These are phyloP conservation scores for Ursus arctos DNA, from an alignment of 2,113 vertebrate species.

Conservation along the genomic window DNA sequence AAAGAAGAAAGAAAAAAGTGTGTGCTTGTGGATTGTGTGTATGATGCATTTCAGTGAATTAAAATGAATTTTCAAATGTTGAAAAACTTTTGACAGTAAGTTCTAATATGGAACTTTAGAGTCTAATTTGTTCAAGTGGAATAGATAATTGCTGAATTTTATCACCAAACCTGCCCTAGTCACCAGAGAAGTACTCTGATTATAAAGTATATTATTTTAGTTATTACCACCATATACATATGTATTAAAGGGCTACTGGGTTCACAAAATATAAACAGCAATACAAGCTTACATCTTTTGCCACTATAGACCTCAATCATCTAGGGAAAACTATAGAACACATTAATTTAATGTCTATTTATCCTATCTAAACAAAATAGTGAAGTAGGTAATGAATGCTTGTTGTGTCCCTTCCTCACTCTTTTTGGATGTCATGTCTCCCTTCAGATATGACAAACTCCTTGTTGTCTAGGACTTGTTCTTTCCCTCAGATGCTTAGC, in stretches of 20 bases:
- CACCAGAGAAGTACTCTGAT: not conserved
- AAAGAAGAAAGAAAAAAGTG: not conserved
- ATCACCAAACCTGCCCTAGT: not conserved
- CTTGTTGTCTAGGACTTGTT: not conserved
- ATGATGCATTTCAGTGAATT: not conserved
- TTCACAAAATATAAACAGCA: not conserved
- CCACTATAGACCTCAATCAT: not conserved
- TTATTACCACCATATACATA: not conserved
- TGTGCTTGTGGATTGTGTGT: not conserved
- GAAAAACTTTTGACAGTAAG: not conserved
- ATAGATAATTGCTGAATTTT: not conserved
- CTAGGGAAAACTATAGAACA: not conserved
- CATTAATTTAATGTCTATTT: not conserved
- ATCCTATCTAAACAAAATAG: not conserved
- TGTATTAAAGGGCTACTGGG: not conserved
- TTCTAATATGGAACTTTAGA: not conserved
- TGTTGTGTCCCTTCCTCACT: fast-evolving
- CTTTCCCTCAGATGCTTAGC: not conserved
- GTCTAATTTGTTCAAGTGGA: not conserved
- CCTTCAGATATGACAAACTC: not conserved
- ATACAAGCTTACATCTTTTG: not conserved
- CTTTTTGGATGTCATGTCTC: not conserved
- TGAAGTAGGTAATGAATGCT: not conserved
- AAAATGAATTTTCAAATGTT: constrained; percentile 31
- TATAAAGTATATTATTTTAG: not conserved